phyloP scores from a whole-genome alignment of 2,113 vertebrate species.

The Bostrychus sinensis region DNA sequence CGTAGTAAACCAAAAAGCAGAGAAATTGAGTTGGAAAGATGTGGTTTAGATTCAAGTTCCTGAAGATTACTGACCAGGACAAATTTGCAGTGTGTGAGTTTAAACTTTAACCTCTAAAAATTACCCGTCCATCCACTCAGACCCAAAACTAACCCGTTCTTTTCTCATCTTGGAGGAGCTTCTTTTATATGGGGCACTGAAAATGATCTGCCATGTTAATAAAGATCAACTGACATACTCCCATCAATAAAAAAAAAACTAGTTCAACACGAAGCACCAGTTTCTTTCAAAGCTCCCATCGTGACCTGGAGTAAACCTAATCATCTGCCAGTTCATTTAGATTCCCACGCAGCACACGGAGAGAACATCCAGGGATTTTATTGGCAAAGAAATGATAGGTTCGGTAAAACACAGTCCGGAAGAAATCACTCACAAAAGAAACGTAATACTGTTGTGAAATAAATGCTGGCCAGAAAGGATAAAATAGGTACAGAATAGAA shows the following conservation, averaged over 20 bases:
- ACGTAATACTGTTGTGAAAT: neutral
- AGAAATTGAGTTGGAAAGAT: neutral
- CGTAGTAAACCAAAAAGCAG: conserved; percentile 18
- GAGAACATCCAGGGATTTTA: neutral
- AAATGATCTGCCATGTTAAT: conserved; percentile 57
- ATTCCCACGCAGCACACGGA: conserved; percentile 28
- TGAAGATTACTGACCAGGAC: conserved; percentile 34
- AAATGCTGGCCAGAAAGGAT: neutral
- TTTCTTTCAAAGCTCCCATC: conserved; percentile 35
- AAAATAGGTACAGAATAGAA: neutral
- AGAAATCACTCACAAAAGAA: neutral
- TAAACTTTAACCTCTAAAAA: conserved; percentile 19
- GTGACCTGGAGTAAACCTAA: conserved; percentile 38
- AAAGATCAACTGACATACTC: conserved; percentile 51
- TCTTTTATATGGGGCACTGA: conserved; percentile 56
- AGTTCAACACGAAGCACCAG: conserved; percentile 53
- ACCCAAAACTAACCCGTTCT: conserved; percentile 40
- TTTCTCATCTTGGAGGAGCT: conserved; percentile 45
- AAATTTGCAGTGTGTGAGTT: conserved; percentile 40
- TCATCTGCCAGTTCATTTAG: conserved; percentile 49
- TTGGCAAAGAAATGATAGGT: conserved; percentile 10
- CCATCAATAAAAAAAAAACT: conserved; percentile 52
- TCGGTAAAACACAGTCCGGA: neutral
- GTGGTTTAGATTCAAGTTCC: conserved; percentile 22
- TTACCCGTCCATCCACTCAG: conserved; percentile 17